phyloP scores from a whole-genome alignment of 92 coral and sea anemone species.

The Metridium senile region DNA sequence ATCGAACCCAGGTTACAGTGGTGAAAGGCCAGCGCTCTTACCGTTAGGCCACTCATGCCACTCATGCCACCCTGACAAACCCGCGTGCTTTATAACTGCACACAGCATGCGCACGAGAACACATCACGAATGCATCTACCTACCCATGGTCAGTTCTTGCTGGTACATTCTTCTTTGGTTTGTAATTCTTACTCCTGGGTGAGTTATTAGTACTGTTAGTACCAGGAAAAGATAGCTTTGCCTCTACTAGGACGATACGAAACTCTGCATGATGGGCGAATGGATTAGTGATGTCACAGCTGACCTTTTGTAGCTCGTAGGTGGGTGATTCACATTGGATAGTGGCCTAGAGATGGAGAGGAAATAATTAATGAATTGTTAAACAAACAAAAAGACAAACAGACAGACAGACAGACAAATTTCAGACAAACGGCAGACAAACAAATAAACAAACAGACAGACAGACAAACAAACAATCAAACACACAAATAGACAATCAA shows the following conservation, averaged over 20 bases:
- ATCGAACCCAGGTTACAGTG: too few species aligned
- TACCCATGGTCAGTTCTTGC: slow-evolving; percentile 98
- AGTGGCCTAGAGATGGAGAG: slow-evolving; percentile 78
- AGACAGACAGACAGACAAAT: neutral
- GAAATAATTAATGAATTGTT: neutral
- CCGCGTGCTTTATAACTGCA: too few species aligned
- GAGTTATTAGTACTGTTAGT: slow-evolving; percentile 40
- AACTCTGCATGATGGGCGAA: slow-evolving; percentile 83
- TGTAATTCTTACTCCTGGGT: slow-evolving; percentile 62
- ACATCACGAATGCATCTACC: too few species aligned
- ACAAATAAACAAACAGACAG: neutral
- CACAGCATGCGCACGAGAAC: too few species aligned
- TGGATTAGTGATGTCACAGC: slow-evolving; percentile 90
- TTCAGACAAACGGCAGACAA: too few species aligned
- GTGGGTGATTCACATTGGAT: slow-evolving; percentile 96
- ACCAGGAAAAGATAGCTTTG: slow-evolving; percentile 77
- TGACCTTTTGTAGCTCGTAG: slow-evolving; percentile 90
- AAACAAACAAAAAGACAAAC: neutral
- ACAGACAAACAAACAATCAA: too few species aligned
- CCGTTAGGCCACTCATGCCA: too few species aligned
- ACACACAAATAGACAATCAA: too few species aligned
- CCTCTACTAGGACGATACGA: slow-evolving; percentile 96
- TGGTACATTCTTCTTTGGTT: slow-evolving; percentile 76
- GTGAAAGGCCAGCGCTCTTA: too few species aligned
- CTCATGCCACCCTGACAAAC: too few species aligned